A percentile compares a stretch with the other conserved stretches of the same genome.
These are phyloP conservation scores for Psittacula cyanocephala DNA, from an alignment of 2,113 vertebrate genomes.

Conservation along the genomic window DNA sequence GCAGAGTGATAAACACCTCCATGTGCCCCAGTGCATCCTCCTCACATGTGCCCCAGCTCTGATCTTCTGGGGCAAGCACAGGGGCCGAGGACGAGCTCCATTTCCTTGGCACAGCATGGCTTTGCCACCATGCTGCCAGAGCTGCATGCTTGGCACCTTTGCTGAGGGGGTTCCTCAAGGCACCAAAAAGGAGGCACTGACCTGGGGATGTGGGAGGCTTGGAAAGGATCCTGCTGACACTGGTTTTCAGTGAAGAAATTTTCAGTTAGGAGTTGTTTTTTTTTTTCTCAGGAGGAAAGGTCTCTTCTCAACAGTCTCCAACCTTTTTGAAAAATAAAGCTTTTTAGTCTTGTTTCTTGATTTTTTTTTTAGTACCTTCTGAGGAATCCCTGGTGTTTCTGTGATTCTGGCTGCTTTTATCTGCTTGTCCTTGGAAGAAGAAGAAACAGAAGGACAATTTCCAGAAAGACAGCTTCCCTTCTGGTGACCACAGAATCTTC, in stretches of 20 bases:
- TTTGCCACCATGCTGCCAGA: not conserved
- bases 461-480: not conserved
- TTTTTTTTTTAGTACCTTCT: not conserved
- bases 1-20: not conserved
- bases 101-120: not conserved
- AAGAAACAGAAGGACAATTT: not conserved
- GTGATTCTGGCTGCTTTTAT: not conserved
- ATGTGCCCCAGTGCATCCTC: not conserved
- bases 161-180: accelerated
- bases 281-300: not conserved
- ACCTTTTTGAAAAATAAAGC: not conserved
- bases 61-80: not conserved
- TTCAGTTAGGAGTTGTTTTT: not conserved
- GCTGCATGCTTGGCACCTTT: accelerated
- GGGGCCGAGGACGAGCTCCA: not conserved
- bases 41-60: not conserved
- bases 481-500: not conserved
- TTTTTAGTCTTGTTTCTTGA: accelerated
- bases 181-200: not conserved
- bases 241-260: not conserved
- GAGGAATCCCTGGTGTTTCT: not conserved
- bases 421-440: not conserved
- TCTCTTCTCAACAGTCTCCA: not conserved
- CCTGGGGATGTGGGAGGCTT: not conserved
- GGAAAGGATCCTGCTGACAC: not conserved